These are phyloP conservation scores for Plecturocebus donacophilus DNA, from an alignment of 2,113 vertebrate genomes.

Conservation along the genomic window DNA sequence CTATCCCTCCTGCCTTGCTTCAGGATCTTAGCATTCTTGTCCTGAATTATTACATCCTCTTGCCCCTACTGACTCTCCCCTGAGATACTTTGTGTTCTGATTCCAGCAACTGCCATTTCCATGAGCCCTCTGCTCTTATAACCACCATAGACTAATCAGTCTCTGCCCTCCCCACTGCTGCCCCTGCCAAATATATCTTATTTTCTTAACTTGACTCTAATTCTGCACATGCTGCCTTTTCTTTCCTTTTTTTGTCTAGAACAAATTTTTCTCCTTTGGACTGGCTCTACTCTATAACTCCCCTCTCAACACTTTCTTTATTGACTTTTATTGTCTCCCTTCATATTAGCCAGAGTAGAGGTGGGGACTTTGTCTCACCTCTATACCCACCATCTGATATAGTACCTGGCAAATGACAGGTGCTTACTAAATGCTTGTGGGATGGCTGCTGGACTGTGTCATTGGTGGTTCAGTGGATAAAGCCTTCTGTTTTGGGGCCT, in stretches of 20 bases:
- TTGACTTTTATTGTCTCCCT: background rate
- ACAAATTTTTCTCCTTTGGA: background rate
- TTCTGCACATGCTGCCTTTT: background rate
- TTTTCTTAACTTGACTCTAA: slow-evolving; percentile 1
- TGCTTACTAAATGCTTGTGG: background rate
- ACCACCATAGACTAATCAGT: background rate
- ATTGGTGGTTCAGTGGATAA: background rate
- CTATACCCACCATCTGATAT: background rate
- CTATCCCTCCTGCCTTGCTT: background rate
- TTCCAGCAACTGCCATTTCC: background rate
- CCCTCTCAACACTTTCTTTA: background rate
- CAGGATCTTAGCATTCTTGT: background rate
- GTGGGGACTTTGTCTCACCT: background rate
- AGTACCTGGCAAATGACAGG: background rate
- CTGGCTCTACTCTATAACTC: background rate
- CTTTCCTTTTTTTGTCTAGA: background rate
- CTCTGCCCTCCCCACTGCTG: background rate
- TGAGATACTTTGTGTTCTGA: background rate
- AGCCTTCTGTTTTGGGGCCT: background rate
- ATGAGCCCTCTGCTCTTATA: background rate
- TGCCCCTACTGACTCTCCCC: background rate
- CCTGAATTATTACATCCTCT: background rate
- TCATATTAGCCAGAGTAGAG: background rate
- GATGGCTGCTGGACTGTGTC: background rate
- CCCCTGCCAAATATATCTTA: background rate